These are phyloP conservation scores for Dunckerocampus dactyliophorus DNA, from an alignment of 2,113 vertebrate species.

Conservation along the genomic window DNA sequence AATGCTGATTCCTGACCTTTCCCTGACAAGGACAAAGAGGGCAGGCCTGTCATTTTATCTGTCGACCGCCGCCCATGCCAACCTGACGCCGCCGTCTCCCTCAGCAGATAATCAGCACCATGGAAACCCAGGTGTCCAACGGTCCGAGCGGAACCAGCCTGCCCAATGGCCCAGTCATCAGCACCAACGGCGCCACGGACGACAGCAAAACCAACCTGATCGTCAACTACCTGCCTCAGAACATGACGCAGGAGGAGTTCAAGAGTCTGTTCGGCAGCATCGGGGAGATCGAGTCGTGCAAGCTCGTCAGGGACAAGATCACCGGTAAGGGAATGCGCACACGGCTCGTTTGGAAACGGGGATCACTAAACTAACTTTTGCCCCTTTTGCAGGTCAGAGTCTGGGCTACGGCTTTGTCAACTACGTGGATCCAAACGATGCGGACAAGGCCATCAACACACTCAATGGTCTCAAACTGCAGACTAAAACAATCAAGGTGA, in stretches of 20 bases:
- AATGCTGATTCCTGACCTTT: conserved; percentile 52
- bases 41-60: conserved; percentile 1
- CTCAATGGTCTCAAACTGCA: conserved; percentile 95
- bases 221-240: conserved; percentile 96
- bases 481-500: conserved; percentile 97
- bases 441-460: conserved; percentile 94
- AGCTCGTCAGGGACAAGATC: conserved; percentile 92
- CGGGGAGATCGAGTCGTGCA: conserved; percentile 94
- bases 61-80: neutral
- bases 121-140: conserved; percentile 96
- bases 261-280: conserved; percentile 95
- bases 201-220: conserved; percentile 98
- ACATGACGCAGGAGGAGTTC: conserved; percentile 97
- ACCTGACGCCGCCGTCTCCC: conserved; percentile 68
- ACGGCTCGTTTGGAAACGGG: neutral
- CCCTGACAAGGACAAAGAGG: conserved; percentile 45
- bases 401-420: conserved; percentile 95
- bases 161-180: conserved; percentile 87
- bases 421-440: conserved; percentile 92
- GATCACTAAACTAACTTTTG: neutral
- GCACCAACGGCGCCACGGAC: conserved; percentile 81
- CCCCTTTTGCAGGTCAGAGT: conserved; percentile 82
- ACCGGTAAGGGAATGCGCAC: conserved; percentile 73
- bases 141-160: conserved; percentile 85
- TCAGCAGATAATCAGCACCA: conserved; percentile 98